Percentiles rank a stretch among this genome's conserved stretches.
phyloP scores from a whole-genome alignment of 2,888 invertebrate species.

The Eucriotettix oculatus region DNA sequence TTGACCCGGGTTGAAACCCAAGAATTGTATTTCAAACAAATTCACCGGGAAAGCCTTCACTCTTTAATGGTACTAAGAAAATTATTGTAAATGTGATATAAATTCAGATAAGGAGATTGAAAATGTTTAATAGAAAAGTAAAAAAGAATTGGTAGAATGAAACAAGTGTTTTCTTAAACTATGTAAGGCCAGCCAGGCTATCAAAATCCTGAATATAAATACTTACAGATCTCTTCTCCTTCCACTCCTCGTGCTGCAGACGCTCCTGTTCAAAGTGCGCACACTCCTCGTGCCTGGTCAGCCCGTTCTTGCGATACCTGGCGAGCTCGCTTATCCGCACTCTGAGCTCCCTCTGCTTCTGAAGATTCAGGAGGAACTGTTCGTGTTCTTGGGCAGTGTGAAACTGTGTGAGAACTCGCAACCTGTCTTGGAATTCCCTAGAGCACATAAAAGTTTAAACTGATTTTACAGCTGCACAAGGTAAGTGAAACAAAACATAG shows the following conservation, averaged over 20 bases:
- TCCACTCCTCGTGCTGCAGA: conserved; percentile 35
- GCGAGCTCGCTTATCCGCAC: conserved; percentile 66
- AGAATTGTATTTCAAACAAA: too few species aligned
- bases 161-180: too few species aligned
- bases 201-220: conserved; percentile 9
- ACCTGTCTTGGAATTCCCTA: conserved; percentile 66
- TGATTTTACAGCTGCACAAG: not conserved
- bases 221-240: conserved; percentile 48
- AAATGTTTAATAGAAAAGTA: too few species aligned
- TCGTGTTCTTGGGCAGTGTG: conserved; percentile 73
- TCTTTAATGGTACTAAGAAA: too few species aligned
- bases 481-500: not conserved
- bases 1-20: too few species aligned
- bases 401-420: conserved; percentile 77
- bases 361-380: conserved; percentile 56
- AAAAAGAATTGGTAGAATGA: too few species aligned
- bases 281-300: conserved; percentile 69
- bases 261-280: conserved; percentile 64
- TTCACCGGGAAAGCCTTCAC: too few species aligned
- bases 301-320: conserved; percentile 71
- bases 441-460: conserved; percentile 9
- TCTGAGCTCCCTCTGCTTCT: conserved; percentile 71
- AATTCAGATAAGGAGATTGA: too few species aligned
- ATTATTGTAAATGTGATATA: too few species aligned
- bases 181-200: too few species aligned